phyloP scores from a whole-genome alignment of 2,797 vertebrate genomes.

The Phoebastria nigripes region DNA sequence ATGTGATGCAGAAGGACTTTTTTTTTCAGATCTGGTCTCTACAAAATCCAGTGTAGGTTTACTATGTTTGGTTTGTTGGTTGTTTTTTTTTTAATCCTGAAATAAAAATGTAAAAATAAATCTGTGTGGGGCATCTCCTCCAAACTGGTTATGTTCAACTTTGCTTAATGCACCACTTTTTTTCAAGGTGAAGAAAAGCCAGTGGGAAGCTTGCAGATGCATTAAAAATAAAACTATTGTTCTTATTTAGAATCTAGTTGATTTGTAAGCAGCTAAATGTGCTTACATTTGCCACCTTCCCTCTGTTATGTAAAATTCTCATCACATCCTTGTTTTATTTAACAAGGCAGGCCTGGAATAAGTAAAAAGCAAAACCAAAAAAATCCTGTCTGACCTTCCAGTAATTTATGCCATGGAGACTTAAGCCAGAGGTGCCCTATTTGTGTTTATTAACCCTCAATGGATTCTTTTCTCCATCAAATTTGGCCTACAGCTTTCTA shows the following conservation, averaged over 20 bases:
- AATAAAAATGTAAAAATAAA: not conserved
- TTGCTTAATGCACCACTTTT: not conserved
- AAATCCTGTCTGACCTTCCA: not conserved
- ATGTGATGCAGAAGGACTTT: not conserved
- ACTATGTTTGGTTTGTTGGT: not conserved
- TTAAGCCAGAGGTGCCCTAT: not conserved
- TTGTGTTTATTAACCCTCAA: not conserved
- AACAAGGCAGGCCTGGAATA: not conserved
- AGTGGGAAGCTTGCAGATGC: not conserved
- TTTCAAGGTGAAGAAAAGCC: not conserved
- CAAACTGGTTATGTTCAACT: not conserved
- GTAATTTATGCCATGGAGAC: not conserved
- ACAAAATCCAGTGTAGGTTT: not conserved
- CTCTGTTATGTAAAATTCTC: not conserved
- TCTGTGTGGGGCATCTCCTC: not conserved
- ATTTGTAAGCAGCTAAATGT: not conserved
- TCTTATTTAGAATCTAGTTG: not conserved
- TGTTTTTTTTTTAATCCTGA: not conserved
- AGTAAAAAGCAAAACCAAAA: not conserved
- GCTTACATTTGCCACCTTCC: not conserved
- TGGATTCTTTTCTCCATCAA: not conserved
- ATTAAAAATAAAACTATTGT: not conserved
- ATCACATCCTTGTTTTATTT: not conserved
- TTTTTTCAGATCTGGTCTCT: not conserved
- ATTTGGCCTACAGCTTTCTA: not conserved